phyloP scores from a whole-genome alignment of 2,113 vertebrate species.

The Sciurus niger region DNA sequence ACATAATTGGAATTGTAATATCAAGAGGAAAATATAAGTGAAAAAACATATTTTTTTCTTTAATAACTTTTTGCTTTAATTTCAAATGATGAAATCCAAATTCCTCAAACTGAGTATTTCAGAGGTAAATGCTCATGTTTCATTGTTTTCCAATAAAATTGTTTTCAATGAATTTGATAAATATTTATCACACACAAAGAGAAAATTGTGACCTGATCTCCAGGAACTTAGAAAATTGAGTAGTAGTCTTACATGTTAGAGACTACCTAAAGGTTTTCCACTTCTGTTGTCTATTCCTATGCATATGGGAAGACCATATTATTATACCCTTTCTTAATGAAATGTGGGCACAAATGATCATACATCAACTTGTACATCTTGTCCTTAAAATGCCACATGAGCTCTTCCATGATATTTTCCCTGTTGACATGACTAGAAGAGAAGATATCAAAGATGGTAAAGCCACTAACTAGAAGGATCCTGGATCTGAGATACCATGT shows the following conservation, averaged over 20 bases:
- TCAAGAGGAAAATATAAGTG: not conserved
- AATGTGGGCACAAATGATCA: not conserved
- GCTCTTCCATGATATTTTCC: not conserved
- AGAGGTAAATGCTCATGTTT: not conserved
- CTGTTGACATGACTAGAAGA: not conserved
- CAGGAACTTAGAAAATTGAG: not conserved
- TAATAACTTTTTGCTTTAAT: not conserved
- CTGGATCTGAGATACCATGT: not conserved
- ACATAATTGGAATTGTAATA: not conserved
- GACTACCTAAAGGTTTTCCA: not conserved
- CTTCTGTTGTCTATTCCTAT: not conserved
- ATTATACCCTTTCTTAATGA: not conserved
- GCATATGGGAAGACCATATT: not conserved
- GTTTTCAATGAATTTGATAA: not conserved
- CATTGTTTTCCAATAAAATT: not conserved
- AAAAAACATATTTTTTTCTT: not conserved
- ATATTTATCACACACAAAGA: not conserved
- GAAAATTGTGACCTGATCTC: not conserved
- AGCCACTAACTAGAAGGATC: not conserved
- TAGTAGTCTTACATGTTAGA: not conserved
- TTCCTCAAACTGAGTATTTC: not conserved
- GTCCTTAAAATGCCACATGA: not conserved
- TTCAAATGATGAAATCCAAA: slow-evolving; percentile 29
- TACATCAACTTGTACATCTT: not conserved
- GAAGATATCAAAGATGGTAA: not conserved